Evolutionary conservation across 2,797 vertebrate genomes (phyloP).

Genomic region (Petrocephalus sullivani): DNA sequence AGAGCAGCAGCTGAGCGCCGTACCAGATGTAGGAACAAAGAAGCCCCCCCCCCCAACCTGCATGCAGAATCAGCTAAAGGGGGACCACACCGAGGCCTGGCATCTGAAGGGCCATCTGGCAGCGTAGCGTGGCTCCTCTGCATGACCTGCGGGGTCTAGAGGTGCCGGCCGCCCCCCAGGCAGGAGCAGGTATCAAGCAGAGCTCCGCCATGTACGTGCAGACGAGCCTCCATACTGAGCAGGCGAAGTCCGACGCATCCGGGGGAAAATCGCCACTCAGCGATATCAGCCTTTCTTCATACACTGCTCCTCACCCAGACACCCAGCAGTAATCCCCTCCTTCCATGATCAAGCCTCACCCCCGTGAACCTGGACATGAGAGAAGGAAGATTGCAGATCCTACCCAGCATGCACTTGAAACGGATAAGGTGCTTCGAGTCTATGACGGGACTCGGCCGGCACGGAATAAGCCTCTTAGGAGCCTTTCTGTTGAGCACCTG

Average conservation of each 20-base stretch:
- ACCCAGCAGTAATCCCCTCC: neutral
- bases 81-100: neutral
- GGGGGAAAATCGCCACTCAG: neutral
- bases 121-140: neutral
- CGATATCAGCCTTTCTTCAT: neutral
- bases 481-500: neutral
- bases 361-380: neutral
- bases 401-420: constrained; percentile 19
- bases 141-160: neutral
- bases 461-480: neutral
- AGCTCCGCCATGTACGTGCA: neutral
- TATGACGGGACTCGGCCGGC: neutral
- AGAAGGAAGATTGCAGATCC: neutral
- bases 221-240: neutral
- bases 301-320: neutral
- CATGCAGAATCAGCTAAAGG: neutral
- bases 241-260: neutral
- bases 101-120: neutral
- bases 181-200: neutral
- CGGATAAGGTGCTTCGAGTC: neutral
- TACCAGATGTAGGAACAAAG: neutral
- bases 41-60: neutral
- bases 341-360: neutral
- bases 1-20: neutral
- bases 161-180: neutral